Evolutionary conservation across 2,888 invertebrate genomes (phyloP), one percentile per base, ranked within the genome.

Genomic region (Chouioia cunea): DNA sequence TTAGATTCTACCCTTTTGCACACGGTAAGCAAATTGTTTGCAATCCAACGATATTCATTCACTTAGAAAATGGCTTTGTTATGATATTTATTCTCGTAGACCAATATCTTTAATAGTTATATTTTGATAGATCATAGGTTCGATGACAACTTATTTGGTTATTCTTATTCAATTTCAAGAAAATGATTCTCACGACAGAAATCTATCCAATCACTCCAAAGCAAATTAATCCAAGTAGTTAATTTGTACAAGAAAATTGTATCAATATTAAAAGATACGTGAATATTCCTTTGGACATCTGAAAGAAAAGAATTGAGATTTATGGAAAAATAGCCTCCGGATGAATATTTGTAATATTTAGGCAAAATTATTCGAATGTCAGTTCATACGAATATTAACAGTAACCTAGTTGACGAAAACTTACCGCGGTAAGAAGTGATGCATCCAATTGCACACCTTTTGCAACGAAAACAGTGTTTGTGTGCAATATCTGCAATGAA

Each of bases 241-340:
- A 44, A 75, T 48, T 44, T 76, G 70, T 60, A 36, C 18, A 16
- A 59, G 65, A 65, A 52, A 79, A 83, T 73, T 83, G 83, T 56
- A 81, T 78, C 14, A 83, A 73, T 47, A 82, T 82, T 2, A 82
- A 67, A 16, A 80, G 67, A 69, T 82, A 82, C 4, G 79, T 79
- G 2, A 76, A 73, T 20, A 82, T 77, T 18, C 80, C 80, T 15
- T 79, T 79, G 14, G 77, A 68, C 43, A 82, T 78, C 82, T 82
- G 52, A 2, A 76, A 79, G 44, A 66, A 27, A 27, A 6, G 3
- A 27, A 27, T 27, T 4, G 3, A 27, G 27, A 27, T 6, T 27
- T 27, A 4, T 27, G 27, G 6, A 4, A 27, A 27, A 27, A 27
- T 27, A 4, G 3, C 27, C 6, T 27, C n/a, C 27, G 3, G 27